Conservation (phyloP, 2,113 vertebrate species). For the Chelonoidis abingdonii region DNA sequence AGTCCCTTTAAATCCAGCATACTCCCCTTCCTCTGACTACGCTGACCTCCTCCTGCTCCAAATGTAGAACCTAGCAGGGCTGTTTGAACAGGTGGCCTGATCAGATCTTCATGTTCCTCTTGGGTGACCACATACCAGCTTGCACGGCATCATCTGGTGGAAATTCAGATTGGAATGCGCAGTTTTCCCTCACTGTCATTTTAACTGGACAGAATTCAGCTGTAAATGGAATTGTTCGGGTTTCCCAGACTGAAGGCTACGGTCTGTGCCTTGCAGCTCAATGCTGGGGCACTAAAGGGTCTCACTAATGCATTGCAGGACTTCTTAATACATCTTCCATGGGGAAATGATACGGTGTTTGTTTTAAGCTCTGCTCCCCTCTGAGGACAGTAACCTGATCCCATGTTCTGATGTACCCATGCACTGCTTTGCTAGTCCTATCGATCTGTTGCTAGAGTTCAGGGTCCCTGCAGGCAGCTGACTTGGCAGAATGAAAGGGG, state of each 20-base stretch:
- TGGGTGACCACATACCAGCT: not conserved
- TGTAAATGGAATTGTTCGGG: not conserved
- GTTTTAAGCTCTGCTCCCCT: not conserved
- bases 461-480: not conserved
- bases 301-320: not conserved
- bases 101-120: too few relatives aligned
- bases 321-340: accelerated
- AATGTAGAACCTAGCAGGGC: not conserved
- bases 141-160: not conserved
- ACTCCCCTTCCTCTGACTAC: not conserved
- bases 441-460: accelerated
- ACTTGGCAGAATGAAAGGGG: conserved; percentile 34
- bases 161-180: not conserved
- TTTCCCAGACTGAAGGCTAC: not conserved
- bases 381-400: conserved; percentile 16
- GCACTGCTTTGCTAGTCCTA: not conserved
- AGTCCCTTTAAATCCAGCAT: not conserved
- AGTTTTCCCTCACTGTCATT: not conserved
- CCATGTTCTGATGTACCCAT: not conserved
- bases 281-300: not conserved
- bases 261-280: not conserved
- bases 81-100: not conserved
- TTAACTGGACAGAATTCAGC: not conserved
- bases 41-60: not conserved
- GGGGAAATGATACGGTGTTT: accelerated